Evolutionary conservation across 2,888 invertebrate genomes (phyloP), one percentile per base, ranked within the genome.

Genomic region (Pristionchus fissidentatus): DNA sequence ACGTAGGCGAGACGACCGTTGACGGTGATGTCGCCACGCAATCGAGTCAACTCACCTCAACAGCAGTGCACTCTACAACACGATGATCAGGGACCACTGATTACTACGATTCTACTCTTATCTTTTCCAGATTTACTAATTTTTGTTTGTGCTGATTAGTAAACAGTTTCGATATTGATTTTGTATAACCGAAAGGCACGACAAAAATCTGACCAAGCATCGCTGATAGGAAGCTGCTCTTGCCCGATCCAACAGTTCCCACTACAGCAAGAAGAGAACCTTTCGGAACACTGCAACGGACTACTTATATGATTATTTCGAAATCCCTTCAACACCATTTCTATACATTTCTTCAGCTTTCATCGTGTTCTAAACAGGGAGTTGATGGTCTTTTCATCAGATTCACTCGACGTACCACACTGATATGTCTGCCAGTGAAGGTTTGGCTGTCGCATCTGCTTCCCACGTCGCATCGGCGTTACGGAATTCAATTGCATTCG

Each of bases 181-280:
- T 32, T 73, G 13, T 22, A 26, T 46, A n/a, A 49, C 10, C 22
- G 26, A 49, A 49, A 49, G 52, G 13, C 15, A 7, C 10, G 78
- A 78, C 10, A 13, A 32, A 29, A 26, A 38, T 1, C 60, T 85
- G 73, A 83, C 90, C 87, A 1, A 90, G 84, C 38, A 91, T 84
- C 0, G 97, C 97, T 5, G 96, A 95, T 55, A 97, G 94, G 49
- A 98, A 94, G 81, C 88, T 88, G 41, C 96, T 96, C 94, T 97
- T 97, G 78, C 96, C 97, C 1, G 95, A 95, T 82, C 97, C 97
- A 1, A 97, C 97, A 46, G 95, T 95, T 5, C 97, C 97, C 0
- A 97, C 97, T 35, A 97, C 95, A 0, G 97, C 97, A 19, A 96
- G 95, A 52, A 97, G 93, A 8, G 95, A 94, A 13, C 95, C 95